Conservation (phyloP, 2,113 vertebrate species). For the Abramis brama region DNA sequence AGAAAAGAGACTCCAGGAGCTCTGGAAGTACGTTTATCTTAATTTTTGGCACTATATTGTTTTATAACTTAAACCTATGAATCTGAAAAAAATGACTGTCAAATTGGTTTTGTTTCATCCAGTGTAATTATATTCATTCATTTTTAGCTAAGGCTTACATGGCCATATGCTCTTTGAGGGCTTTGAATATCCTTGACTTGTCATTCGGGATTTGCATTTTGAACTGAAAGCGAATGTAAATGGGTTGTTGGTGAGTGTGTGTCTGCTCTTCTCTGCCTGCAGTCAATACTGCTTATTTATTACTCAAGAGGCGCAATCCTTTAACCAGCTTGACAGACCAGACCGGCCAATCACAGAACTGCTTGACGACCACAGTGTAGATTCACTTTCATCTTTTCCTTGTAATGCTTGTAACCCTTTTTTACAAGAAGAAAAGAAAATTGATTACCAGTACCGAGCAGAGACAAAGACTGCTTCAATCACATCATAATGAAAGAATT, state of each 20-base stretch:
- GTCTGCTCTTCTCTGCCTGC: background rate
- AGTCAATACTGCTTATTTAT: slow-evolving; percentile 15
- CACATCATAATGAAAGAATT: background rate
- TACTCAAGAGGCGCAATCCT: background rate
- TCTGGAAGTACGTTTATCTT: no score
- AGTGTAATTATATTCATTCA: background rate
- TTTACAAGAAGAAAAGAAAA: background rate
- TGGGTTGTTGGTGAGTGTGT: background rate
- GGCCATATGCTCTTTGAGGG: no score
- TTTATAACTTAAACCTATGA: background rate
- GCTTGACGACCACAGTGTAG: no score
- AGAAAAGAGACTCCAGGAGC: no score
- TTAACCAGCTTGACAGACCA: slow-evolving; percentile 3
- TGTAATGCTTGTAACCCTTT: background rate
- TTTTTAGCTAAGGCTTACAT: background rate
- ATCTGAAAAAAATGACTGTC: background rate
- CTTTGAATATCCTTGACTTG: slow-evolving; percentile 4
- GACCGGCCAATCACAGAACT: background rate
- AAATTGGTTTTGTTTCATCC: background rate
- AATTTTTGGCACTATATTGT: background rate
- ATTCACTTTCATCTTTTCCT: background rate
- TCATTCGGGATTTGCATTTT: background rate
- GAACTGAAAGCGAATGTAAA: background rate
- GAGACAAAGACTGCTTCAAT: background rate
- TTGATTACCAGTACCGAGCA: background rate